Base-by-base conservation (phyloP, 2,888 invertebrate species). In the Alloscopus bannaensis region DNA sequence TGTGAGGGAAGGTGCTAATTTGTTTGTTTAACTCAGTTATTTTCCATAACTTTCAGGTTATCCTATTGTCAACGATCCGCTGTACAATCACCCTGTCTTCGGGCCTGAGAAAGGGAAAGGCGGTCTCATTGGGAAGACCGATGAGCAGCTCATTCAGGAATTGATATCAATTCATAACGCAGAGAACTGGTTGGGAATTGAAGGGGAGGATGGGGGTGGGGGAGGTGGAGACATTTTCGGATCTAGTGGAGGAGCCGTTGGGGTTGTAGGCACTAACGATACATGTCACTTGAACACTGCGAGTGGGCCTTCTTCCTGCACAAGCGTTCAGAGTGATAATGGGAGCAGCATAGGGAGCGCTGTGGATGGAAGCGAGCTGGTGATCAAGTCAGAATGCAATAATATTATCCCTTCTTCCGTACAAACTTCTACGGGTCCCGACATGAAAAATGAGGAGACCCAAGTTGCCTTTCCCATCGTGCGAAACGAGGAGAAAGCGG, bases 31-130 rank as follows among this genome's bases (percentile, higher is more conserved):
- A n/a, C 3, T 28, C 24, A 57, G n/a, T n/a, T n/a, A n/a, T n/a
- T n/a, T n/a, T n/a, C n/a, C n/a, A n/a, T 57, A 47, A n/a, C n/a
- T n/a, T 29, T 24, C 88, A 95, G 97, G 99, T 50, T 96, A 94
- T 89, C 99, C 99, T 16, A 99, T 99, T 69, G 94, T 97, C 6
- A 99, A 99, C 88, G 99, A 99, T 89, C 96, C 97, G 0, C 90
- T 99, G 1, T 99, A 99, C 90, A 99, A 99, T 89, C 96, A 96
- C 88, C 92, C 93, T 1, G 97, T 96, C 0, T 99, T 99, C 89
- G 99, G 99, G 0, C 97, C 97, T 0, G 90, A 94, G 72, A 95
- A 96, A 86, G 98, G 98, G 2, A 94, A 94, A 87, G 97, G 95
- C 0, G 94, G 95, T 86, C 93, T 94, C 83, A 85, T 88, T 71